Base-by-base conservation (phyloP, 2,888 invertebrate species). In the Patella depressa region DNA sequence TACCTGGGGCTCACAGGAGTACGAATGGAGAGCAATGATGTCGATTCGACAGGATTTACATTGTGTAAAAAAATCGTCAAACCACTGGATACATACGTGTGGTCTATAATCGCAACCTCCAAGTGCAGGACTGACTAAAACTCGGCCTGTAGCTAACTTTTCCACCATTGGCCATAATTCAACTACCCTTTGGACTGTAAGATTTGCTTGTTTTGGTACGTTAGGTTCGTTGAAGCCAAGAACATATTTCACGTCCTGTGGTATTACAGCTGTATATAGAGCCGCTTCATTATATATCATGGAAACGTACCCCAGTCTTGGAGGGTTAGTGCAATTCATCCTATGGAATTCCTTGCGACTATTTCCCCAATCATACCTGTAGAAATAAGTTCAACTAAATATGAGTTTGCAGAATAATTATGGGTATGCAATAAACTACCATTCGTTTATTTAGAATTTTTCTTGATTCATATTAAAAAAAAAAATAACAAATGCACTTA, bases 141-240 rank as follows among this genome's bases (percentile, higher is more conserved):
- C 45, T 15, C 24, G 45, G 69, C 53, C 74, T 19, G 17, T 12
- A 34, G 45, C 74, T 17, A 69, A 15, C 3, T 59, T 55, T 73
- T 85, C 84, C 5, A 85, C 73, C 72, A 81, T 77, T 12, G 75
- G 79, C 86, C 86, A 86, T 17, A 81, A 76, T 11, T 1, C 19
- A 17, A 84, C 86, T 0, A 84, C 85, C 29, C 80, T 75, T 34
- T 80, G 73, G 0, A 85, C 80, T 0, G 80, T 81, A 59, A 86
- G 71, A 76, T 85, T 83, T 29, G 85, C 78, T 78, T 85, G 85
- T 7, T 76, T 72, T 5, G 73, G 55, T 77, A 80, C 79, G 76
- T 86, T 86, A 53, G 86, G 86, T 76, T 86, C 86, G 70, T 86
- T 86, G 78, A 83, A 86, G 5, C 84, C 83, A 3, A 86, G 80